Percentiles rank a stretch among this genome's conserved stretches.
Conservation (phyloP, 2,888 invertebrate species). For the Sinhomidia bicolor region DNA sequence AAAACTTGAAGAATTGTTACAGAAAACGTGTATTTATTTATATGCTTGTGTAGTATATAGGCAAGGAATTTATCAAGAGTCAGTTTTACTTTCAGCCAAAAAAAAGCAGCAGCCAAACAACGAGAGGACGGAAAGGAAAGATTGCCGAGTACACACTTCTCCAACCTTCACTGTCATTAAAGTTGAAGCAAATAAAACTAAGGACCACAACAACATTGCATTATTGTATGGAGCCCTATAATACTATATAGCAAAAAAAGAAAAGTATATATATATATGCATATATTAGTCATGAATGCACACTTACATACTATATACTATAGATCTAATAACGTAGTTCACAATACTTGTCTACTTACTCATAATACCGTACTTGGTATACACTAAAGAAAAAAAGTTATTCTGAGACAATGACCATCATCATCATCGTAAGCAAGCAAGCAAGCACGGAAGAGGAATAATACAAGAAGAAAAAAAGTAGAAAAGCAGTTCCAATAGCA, state of each 20-base stretch:
- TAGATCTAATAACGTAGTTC: background rate
- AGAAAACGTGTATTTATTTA: background rate
- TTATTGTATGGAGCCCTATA: too few species aligned
- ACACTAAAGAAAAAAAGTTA: background rate
- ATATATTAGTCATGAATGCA: background rate
- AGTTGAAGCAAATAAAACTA: slow-evolving; percentile 40
- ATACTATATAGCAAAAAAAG: too few species aligned
- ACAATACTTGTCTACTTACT: background rate
- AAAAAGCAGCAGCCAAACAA: too few species aligned
- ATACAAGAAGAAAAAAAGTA: background rate
- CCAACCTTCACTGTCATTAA: slow-evolving; percentile 44
- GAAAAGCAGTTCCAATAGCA: background rate
- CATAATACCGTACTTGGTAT: background rate
- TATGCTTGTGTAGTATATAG: background rate
- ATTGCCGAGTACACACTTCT: slow-evolving; percentile 10
- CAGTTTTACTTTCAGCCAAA: background rate
- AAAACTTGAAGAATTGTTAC: background rate
- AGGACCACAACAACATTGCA: background rate
- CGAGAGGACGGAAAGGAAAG: background rate
- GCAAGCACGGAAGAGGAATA: background rate
- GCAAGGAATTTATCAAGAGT: background rate
- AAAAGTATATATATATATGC: background rate
- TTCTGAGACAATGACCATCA: slow-evolving; percentile 38
- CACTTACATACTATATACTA: background rate
- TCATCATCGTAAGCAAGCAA: too few species aligned